Percentiles rank a stretch among this genome's conserved stretches.
phyloP scores from a whole-genome alignment of 2,888 invertebrate genomes.

The Clusia tigrina region DNA sequence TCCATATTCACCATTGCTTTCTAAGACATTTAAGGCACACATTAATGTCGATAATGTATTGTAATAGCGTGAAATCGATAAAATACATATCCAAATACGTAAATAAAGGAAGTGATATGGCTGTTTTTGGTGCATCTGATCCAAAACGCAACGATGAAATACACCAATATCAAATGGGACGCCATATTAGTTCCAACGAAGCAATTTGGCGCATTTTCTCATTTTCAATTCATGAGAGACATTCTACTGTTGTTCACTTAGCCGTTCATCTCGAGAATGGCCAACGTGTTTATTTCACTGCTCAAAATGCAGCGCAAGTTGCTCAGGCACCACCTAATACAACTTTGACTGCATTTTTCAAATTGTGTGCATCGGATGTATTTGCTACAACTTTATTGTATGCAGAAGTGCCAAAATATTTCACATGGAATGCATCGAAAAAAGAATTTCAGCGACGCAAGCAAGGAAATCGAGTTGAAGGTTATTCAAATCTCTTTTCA shows the following conservation, averaged over 20 bases:
- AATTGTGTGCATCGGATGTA: background rate
- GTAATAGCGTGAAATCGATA: slow-evolving; percentile 23
- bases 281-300: no score
- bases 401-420: background rate
- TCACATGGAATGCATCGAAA: background rate
- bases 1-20: slow-evolving; percentile 50
- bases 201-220: background rate
- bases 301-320: no score
- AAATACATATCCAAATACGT: slow-evolving; percentile 24
- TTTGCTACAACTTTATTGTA: background rate
- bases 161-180: background rate
- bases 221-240: background rate
- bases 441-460: slow-evolving; percentile 1
- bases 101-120: slow-evolving; percentile 18
- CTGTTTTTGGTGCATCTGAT: background rate
- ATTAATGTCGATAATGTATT: slow-evolving; percentile 62
- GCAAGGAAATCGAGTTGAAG: background rate
- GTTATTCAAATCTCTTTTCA: background rate
- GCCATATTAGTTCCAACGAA: background rate
- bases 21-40: slow-evolving; percentile 48
- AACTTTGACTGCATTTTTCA: background rate
- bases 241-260: no score
- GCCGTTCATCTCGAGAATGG: no score
- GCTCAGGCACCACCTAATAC: background rate
- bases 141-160: background rate